Evolutionary conservation across 2,113 vertebrate genomes (phyloP).

Genomic region (Romanogobio albipinnatus): DNA sequence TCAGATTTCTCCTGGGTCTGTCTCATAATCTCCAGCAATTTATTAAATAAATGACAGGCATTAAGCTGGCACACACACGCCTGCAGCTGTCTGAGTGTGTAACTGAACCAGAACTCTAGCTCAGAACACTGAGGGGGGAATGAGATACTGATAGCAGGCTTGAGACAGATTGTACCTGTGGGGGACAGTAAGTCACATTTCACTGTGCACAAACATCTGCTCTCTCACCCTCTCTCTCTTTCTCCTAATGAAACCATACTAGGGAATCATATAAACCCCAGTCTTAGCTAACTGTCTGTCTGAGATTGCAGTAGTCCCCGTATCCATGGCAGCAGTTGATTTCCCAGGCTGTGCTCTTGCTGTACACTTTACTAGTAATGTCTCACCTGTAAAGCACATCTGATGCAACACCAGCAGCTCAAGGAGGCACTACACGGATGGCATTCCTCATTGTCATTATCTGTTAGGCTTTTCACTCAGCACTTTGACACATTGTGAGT

Average conservation of each 20-base stretch:
- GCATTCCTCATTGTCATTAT: constrained; percentile 10
- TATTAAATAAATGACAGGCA: constrained; percentile 44
- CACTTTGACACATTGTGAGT: constrained; percentile 4
- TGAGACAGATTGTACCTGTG: constrained; percentile 41
- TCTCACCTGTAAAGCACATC: constrained; percentile 8
- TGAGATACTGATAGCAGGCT: constrained; percentile 20
- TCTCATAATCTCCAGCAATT: constrained; percentile 24
- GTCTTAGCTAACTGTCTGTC: constrained; percentile 26
- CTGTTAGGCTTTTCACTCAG: constrained; percentile 21
- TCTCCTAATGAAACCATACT: constrained; percentile 30
- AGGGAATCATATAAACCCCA: background rate
- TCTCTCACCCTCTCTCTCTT: background rate
- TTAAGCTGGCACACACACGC: constrained; percentile 30
- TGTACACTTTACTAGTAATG: constrained; percentile 10
- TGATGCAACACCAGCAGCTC: constrained; percentile 28
- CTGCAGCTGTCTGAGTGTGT: constrained; percentile 29
- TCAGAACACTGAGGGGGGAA: constrained; percentile 17
- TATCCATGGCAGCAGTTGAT: constrained; percentile 31
- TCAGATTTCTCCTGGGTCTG: constrained; percentile 13
- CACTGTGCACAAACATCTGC: constrained; percentile 16
- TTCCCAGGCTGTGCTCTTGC: background rate
- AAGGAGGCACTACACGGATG: background rate
- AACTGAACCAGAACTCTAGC: constrained; percentile 11
- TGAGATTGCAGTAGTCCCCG: constrained; percentile 29
- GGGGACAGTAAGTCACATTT: constrained; percentile 24